Evolutionary conservation across 2,888 invertebrate species (phyloP), one percentile per base, ranked within the genome.

Genomic region (Drosophila sordidula): DNA sequence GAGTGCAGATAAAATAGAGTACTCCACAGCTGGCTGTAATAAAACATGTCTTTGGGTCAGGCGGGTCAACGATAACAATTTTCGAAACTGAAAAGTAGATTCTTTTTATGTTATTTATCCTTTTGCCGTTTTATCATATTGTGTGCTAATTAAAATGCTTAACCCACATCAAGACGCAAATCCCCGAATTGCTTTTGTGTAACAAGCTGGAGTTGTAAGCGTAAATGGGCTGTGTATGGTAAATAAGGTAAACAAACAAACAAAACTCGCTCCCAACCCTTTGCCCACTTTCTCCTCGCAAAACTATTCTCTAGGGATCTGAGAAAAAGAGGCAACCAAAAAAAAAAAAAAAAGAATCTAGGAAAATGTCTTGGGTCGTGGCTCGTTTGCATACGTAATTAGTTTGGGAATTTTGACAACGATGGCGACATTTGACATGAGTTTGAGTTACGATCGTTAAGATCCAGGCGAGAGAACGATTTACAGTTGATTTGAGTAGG

Each of bases 341-440:
- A 39, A 6, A 4, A 5, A 3, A 11, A 25, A 22, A n/a, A 25
- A 29, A 41, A 0, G 39, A 18, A 51, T 22, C 34, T 26, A 14
- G 45, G 69, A 69, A 61, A 44, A 18, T 18, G 34, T 56, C 67
- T 55, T 63, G 57, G 54, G 42, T 49, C 45, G 47, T 11, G 54
- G 69, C 82, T 82, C 79, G 80, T 87, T 89, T 82, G 86, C 88
- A 84, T 89, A 86, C 78, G 75, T 89, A 88, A 89, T 89, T 87
- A 82, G 77, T 62, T 82, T 76, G 80, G 73, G 75, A 79, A 77
- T 75, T 79, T 75, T 86, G 78, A 86, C 86, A 83, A 80, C 84
- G 77, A 79, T 75, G 84, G 77, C 87, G 87, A 84, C 85, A 85
- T 85, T 85, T 85, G 87, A 85, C 85, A 85, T 87, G 85, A 70